Evolutionary conservation across 2,888 invertebrate genomes (phyloP), one percentile per base, ranked within the genome.

Genomic region (Germaria angustata): DNA sequence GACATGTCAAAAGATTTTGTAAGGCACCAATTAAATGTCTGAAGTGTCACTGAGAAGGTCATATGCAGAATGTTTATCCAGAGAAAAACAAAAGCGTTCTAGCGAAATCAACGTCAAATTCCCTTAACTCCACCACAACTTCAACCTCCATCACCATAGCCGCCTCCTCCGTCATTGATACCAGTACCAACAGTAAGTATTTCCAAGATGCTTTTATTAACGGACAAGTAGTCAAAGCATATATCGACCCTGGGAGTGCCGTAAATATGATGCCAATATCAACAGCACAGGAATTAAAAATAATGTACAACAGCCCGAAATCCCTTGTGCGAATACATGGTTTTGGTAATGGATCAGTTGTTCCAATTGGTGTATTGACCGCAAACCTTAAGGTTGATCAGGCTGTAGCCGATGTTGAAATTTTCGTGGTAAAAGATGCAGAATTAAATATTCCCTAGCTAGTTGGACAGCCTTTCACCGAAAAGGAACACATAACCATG

Each of bases 401-500:
- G 44, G 75, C 75, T 24, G 39, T 22, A 15, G 78, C 76, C 3
- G 39, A 41, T 32, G 68, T 80, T 9, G 66, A 55, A 66, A 57
- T 75, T 28, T 65, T 71, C 49, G 66, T 82, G 7, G 76, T 83
- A 11, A 59, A 72, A 71, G 80, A 80, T 32, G 41, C 51, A 28
- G 53, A 66, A 44, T 17, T 80, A 5, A 44, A 73, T 22, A 76
- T 80, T 17, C 78, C 73, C 4, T 57, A 79, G 17, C 46, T 81
- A 17, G 55, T 81, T 53, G 66, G 77, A 7, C 78, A 82, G 22
- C 77, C 81, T 3, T 78, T 81, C 20, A 83, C 77, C 22, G 83
- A 80, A 66, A 59, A 59, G 17, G 75, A 77, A 20, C 73, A 84
- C 41, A 80, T 80, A 7, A 76, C 80, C 0, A 72, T 80, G 66